phyloP scores from a whole-genome alignment of 2,888 invertebrate genomes.

The Lepas anatifera region DNA sequence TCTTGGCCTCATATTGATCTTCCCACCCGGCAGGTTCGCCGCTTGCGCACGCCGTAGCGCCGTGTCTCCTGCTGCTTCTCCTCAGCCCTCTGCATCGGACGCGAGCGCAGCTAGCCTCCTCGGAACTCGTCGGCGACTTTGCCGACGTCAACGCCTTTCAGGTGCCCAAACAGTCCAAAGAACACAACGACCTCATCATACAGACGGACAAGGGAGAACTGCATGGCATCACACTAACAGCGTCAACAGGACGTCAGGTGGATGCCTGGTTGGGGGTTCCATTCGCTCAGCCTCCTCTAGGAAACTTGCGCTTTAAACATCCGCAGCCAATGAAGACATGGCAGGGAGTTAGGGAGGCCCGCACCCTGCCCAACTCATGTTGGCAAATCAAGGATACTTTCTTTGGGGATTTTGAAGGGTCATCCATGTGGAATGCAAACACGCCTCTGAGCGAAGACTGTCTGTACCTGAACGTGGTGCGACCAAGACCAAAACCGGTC shows the following conservation, averaged over 20 bases:
- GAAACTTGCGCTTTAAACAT: slow-evolving; percentile 62
- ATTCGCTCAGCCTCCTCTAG: slow-evolving; percentile 40
- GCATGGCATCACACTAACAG: slow-evolving; percentile 56
- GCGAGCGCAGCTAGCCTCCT: too few species aligned
- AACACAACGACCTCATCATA: slow-evolving; percentile 43
- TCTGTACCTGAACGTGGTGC: slow-evolving; percentile 84
- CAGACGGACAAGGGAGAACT: slow-evolving; percentile 60
- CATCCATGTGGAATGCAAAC: slow-evolving; percentile 93
- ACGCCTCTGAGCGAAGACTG: slow-evolving; percentile 87
- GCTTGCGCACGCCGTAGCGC: too few species aligned
- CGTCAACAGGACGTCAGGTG: slow-evolving; percentile 56
- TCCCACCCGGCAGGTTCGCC: too few species aligned
- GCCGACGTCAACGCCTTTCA: too few species aligned
- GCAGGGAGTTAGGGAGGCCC: slow-evolving; percentile 63
- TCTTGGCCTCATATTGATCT: too few species aligned
- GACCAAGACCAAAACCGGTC: slow-evolving; percentile 44
- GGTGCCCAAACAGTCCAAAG: neutral
- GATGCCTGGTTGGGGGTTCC: slow-evolving; percentile 55
- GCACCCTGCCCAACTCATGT: slow-evolving; percentile 76
- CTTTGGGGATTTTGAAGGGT: slow-evolving; percentile 68
- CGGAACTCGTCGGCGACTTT: too few species aligned
- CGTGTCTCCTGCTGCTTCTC: too few species aligned
- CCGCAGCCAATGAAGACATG: slow-evolving; percentile 70
- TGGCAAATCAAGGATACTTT: slow-evolving; percentile 80
- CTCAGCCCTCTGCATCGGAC: too few species aligned